These are phyloP conservation scores for Pantherophis guttatus DNA, from an alignment of 2,113 vertebrate genomes.

Conservation along the genomic window DNA sequence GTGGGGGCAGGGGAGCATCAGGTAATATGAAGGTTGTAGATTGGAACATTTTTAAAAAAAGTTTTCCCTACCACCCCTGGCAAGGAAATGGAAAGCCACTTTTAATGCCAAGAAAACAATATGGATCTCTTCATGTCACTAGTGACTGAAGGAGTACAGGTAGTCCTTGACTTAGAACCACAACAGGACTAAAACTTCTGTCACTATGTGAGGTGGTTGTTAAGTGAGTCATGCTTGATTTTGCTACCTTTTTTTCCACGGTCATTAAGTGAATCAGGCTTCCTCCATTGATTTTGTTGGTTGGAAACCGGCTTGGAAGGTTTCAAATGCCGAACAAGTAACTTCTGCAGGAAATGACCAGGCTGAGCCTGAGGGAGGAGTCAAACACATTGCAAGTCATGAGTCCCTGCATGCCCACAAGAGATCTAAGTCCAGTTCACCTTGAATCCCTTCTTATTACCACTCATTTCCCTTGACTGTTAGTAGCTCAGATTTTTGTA, in stretches of 20 bases:
- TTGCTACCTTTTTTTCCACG: neutral
- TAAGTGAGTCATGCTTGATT: neutral
- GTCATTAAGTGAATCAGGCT: neutral
- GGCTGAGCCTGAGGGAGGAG: neutral
- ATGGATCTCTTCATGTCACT: neutral
- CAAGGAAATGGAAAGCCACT: neutral
- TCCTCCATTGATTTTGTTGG: neutral
- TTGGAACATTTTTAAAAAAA: neutral
- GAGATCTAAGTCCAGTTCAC: neutral
- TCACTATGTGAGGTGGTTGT: neutral
- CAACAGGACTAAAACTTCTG: neutral
- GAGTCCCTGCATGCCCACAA: neutral
- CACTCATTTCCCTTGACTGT: neutral
- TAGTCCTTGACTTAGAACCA: neutral
- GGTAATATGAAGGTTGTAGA: neutral
- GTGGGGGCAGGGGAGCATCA: neutral
- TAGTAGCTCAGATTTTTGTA: neutral
- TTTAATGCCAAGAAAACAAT: neutral
- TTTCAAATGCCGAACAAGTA: neutral
- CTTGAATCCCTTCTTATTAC: neutral
- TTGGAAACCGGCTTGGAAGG: neutral
- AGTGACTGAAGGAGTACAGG: neutral
- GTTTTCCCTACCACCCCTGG: neutral
- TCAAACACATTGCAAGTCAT: neutral
- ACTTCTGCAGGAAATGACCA: neutral